Evolutionary conservation across 1,140 invertebrate genomes (phyloP), one percentile per base, ranked within the genome.

Genomic region (Drosophila novamexicana): DNA sequence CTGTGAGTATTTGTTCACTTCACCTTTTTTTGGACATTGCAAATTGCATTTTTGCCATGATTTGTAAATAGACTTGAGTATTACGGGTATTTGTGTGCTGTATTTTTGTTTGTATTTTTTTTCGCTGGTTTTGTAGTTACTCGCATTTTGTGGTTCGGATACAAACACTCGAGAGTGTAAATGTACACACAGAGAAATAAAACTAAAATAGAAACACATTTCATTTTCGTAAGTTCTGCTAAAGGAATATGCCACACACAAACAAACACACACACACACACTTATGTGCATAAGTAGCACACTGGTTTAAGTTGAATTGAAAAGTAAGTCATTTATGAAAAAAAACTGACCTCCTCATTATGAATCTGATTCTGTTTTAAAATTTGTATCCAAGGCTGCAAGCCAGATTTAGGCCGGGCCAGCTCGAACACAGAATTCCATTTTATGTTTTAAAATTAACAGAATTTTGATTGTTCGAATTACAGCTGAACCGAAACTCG

Each of bases 201-300:
- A 86, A 86, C 84, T 86, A 79, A 86, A 86, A 86, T 88, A 86
- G 84, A 86, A 86, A 86, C 77, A 88, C 83, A 86, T 86, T 86
- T 86, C 83, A 86, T 89, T 86, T 86, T 84, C 83, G 84, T 83
- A 89, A 88, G 83, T 83, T 81, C 79, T 71, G 69, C 45, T 69
- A 77, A 57, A 77, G 62, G 76, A 73, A 88, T 75, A 82, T 78
- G 75, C 67, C 67, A 79, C 52, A 62, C 58, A 32, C 49, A 53
- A 34, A 53, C 40, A 54, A 50, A 52, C 45, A 66, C 67, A 54
- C 39, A 61, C 58, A 52, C 50, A 69, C 67, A 54, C 39, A 50
- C 37, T 8, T 49, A 8, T 47, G 16, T 57, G 10, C 5, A 37
- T 9, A 56, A 70, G 34, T 7, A 22, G 49, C 56, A 73, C 70